phyloP scores from a whole-genome alignment of 1,140 invertebrate species.

The Periplaneta americana region DNA sequence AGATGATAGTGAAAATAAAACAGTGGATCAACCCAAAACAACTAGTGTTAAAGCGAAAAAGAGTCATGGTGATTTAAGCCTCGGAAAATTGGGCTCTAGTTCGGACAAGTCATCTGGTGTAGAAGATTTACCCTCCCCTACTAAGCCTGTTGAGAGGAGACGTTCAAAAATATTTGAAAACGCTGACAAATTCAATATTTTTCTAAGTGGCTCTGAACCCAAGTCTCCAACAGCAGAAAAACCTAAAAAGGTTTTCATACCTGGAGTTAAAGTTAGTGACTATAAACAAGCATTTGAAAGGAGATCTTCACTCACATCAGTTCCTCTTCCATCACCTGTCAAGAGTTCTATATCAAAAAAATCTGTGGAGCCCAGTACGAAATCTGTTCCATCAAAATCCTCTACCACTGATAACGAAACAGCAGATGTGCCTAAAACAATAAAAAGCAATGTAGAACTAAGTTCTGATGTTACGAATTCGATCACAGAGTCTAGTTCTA shows the following conservation, averaged over 20 bases:
- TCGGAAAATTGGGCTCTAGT: neutral
- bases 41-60: slow-evolving; percentile 6
- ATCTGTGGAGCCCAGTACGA: neutral
- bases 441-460: neutral
- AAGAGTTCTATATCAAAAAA: neutral
- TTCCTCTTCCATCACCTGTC: neutral
- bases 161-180: slow-evolving; percentile 64
- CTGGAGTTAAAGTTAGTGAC: slow-evolving; percentile 74
- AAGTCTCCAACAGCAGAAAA: slow-evolving; percentile 41
- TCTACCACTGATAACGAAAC: neutral
- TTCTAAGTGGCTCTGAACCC: slow-evolving; percentile 11
- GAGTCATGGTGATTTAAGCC: slow-evolving; percentile 3
- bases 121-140: slow-evolving; percentile 2
- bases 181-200: slow-evolving; percentile 60
- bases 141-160: slow-evolving; percentile 41
- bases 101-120: neutral
- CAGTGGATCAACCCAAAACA: neutral
- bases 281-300: slow-evolving; percentile 81
- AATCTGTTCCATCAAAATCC: neutral
- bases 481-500: neutral
- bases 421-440: neutral
- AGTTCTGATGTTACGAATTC: neutral
- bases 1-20: neutral
- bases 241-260: slow-evolving; percentile 72
- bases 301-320: slow-evolving; percentile 47